Evolutionary conservation across 2,888 invertebrate genomes (phyloP), one percentile per base, ranked within the genome.

Genomic region (Tipula lateralis): DNA sequence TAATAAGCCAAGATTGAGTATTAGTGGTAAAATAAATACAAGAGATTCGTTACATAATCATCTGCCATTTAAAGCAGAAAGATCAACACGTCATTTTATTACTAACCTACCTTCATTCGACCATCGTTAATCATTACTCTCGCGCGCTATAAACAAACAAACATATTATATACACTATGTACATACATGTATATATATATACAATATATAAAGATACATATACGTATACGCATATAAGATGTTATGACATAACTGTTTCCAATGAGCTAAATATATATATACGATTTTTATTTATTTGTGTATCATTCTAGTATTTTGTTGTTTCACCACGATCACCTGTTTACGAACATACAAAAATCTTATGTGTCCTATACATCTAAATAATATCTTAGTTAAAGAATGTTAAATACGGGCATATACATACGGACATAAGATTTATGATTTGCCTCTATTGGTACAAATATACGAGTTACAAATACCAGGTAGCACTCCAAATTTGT

Each of bases 61-160:
- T 66, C 24, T 66, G 66, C 66, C 66, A 66, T 66, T 66, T 66
- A 66, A 7, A 66, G 5, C 24, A 9, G 24, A 3, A 19, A 24
- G 3, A 66, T 66, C 66, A 66, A 24, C 66, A 66, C 66, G 66
- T 66, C 66, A 66, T 9, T 19, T 66, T 66, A 66, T 66, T 66
- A 66, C 66, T 66, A 66, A 66, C 66, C 66, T 66, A 66, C 66
- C 66, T 66, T 66, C 66, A 66, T 7, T 24, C 66, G 66, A 66
- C 24, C 66, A 66, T 66, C 66, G 66, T 66, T 66, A 66, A 66
- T 66, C 66, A 66, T 66, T 9, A 24, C 9, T 24, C 24, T 66
- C 66, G 66, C 66, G 7, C 66, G 7, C 24, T 66, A 66, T 66
- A 66, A 66, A 66, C 66, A 66, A 66, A 66, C 66, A 66, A 66